phyloP scores from a whole-genome alignment of 1,140 invertebrate species.

The Melitaea cinxia region DNA sequence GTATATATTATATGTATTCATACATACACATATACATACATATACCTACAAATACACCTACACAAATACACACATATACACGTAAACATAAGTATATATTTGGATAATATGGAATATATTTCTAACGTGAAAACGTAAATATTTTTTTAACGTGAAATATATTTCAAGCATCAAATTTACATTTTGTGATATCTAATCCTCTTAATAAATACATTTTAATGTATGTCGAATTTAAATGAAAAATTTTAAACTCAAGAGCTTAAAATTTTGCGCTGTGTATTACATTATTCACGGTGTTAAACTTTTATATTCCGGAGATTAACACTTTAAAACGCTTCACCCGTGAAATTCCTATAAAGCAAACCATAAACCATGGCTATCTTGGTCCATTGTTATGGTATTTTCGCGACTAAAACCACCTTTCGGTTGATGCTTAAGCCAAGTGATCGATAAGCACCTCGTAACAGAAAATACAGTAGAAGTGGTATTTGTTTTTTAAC shows the following conservation, averaged over 20 bases:
- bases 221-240: background rate
- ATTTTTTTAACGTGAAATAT: too few species aligned
- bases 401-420: conserved; percentile 16
- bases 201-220: too few species aligned
- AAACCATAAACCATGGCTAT: conserved; percentile 7
- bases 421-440: conserved; percentile 6
- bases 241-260: background rate
- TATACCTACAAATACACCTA: too few species aligned
- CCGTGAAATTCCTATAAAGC: background rate
- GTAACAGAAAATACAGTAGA: background rate
- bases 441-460: background rate
- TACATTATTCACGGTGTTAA: background rate
- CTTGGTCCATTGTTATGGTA: conserved; percentile 1
- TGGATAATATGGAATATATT: too few species aligned
- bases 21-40: too few species aligned
- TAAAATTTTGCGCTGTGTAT: background rate
- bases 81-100: too few species aligned
- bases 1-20: too few species aligned
- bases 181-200: too few species aligned
- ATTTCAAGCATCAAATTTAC: too few species aligned
- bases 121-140: too few species aligned
- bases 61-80: too few species aligned
- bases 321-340: background rate
- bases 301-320: background rate
- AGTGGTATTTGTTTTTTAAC: background rate